A percentile compares a stretch with the other conserved stretches of the same genome.
Evolutionary conservation across 2,113 vertebrate genomes (phyloP).

Genomic region (Centropus bengalensis): DNA sequence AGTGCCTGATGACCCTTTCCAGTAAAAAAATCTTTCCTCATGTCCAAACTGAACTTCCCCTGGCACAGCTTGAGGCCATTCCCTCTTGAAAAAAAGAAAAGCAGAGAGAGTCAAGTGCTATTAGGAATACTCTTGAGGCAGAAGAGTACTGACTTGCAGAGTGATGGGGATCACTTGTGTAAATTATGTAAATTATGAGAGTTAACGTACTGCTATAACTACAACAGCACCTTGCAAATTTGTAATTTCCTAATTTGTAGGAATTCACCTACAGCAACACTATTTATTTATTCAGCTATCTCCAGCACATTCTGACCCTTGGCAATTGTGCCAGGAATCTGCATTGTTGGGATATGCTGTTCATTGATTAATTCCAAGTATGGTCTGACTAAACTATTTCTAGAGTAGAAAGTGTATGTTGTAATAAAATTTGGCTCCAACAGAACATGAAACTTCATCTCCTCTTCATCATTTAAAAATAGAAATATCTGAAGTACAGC

Average conservation of each 20-base stretch:
- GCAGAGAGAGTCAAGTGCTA: fast-evolving
- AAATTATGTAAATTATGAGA: neutral
- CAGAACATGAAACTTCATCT: neutral
- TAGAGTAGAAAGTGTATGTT: neutral
- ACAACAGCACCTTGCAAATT: too few relatives aligned
- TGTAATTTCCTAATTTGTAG: too few relatives aligned
- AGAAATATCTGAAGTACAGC: neutral
- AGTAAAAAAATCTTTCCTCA: too few relatives aligned
- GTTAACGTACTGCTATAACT: neutral
- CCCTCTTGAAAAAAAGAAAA: neutral
- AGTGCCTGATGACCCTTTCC: too few relatives aligned
- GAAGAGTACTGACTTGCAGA: neutral
- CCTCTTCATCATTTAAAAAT: neutral
- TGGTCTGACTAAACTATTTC: neutral
- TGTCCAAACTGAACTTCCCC: too few relatives aligned
- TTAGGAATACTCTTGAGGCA: neutral
- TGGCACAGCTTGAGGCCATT: too few relatives aligned
- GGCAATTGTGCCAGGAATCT: neutral
- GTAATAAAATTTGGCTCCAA: neutral
- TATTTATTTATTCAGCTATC: neutral
- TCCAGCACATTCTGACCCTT: neutral
- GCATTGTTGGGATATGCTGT: neutral
- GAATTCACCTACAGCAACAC: too few relatives aligned
- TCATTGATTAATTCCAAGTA: neutral
- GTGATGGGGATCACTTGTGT: neutral